Base-by-base conservation (phyloP, 2,888 invertebrate genomes). In the Rotaria macrura region DNA sequence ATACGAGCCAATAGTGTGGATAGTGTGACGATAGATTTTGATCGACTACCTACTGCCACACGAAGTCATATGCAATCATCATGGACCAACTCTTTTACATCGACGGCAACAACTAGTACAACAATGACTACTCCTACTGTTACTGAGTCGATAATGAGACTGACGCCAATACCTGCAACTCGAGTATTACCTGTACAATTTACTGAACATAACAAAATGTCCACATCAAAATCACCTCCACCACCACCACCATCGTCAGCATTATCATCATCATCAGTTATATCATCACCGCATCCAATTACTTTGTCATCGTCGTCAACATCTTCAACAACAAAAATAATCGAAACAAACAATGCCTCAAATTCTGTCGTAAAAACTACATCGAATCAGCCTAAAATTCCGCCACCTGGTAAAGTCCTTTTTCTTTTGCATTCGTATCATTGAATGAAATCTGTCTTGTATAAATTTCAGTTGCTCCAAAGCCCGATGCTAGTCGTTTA, bases 401-500 rank as follows among this genome's bases (percentile, higher is more conserved):
- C 79, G n/a, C 79, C 79, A 9, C 79, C 79, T 43, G 79, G 79
- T 79, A 79, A 25, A n/a, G 23, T 14, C 5, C 43, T 7, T 23
- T 72, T 20, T 17, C 25, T 40, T 25, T 10, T 29, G 2, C 5
- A 65, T 47, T 47, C 47, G 14, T 47, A 65, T 34, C 20, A 43
- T 5, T 20, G 23, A 23, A 34, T 79, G 10, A 20, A 23, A 17
- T n/a, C n/a, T 2, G 3, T 49, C 6, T 79, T 79, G 1, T 23
- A n/a, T n/a, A 12, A 43, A 1, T 43, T n/a, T n/a, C 17, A 79
- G 79, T 79, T 40, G 79, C 79, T 9, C 79, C 79, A 2, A 79
- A 79, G n/a, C 79, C 79, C 14, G 79, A 79, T 79, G 40, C 43
- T 25, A 79, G 43, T 79, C 79, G 79, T 79, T 25, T 79, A 25